Conservation (phyloP, 2,888 invertebrate genomes). For the Archaeoteleia sp. region DNA sequence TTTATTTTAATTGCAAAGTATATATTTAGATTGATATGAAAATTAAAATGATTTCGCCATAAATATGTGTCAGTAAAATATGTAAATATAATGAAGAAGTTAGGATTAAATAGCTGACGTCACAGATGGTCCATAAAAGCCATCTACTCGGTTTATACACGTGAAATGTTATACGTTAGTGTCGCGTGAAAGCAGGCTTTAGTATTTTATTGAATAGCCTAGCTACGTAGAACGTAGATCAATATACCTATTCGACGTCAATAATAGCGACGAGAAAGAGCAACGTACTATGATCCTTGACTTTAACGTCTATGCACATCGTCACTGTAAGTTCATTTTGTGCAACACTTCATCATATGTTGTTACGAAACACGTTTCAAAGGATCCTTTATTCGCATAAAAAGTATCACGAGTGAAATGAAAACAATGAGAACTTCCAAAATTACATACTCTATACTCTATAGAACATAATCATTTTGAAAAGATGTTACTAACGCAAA, state of each 20-base stretch:
- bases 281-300: slow-evolving; percentile 6
- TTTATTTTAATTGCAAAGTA: too few relatives aligned
- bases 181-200: slow-evolving; percentile 23
- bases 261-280: slow-evolving; percentile 14
- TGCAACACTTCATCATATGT: neutral
- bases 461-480: too few relatives aligned
- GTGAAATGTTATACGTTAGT: slow-evolving; percentile 8
- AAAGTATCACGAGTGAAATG: too few relatives aligned
- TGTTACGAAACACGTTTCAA: neutral
- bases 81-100: slow-evolving; percentile 58
- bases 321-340: slow-evolving; percentile 2
- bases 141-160: slow-evolving; percentile 5
- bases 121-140: slow-evolving; percentile 14
- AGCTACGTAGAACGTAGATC: slow-evolving; percentile 48
- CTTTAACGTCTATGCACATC: neutral
- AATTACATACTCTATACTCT: too few relatives aligned
- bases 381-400: too few relatives aligned
- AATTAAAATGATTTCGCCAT: too few relatives aligned
- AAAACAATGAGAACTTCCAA: too few relatives aligned
- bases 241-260: slow-evolving; percentile 55
- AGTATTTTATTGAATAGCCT: slow-evolving; percentile 58
- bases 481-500: too few relatives aligned
- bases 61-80: too few relatives aligned
- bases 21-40: too few relatives aligned
- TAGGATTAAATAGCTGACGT: slow-evolving; percentile 37